A percentile compares a stretch with the other conserved stretches of the same genome.
Conservation (phyloP, 1,140 invertebrate species). For the Aphelinus certus region DNA sequence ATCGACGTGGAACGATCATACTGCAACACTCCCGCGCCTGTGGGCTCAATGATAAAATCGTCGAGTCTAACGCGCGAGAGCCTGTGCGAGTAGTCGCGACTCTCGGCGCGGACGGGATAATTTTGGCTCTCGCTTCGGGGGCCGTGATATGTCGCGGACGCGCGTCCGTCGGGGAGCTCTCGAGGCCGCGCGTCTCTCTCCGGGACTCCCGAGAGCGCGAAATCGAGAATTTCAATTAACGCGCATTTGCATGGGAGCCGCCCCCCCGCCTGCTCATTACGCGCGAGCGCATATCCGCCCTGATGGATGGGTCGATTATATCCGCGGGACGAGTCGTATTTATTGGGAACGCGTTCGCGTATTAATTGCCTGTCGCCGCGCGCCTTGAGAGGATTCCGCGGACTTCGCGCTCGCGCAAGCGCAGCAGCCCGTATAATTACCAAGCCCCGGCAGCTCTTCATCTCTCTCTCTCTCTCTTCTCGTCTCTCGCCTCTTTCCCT, state of each 20-base stretch:
- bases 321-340: background rate
- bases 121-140: background rate
- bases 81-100: no score
- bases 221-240: constrained; percentile 41
- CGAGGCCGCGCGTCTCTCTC: background rate
- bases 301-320: constrained; percentile 39
- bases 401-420: background rate
- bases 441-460: no score
- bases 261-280: constrained; percentile 36
- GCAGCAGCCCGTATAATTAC: no score
- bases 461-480: no score
- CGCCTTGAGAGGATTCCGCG: background rate
- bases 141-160: no score
- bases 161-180: no score
- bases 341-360: constrained; percentile 21
- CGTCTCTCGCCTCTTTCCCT: no score
- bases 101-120: background rate
- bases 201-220: constrained; percentile 29
- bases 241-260: constrained; percentile 18
- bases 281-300: no score
- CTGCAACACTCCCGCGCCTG: background rate
- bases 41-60: constrained; percentile 4
- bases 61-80: background rate
- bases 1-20: no score
- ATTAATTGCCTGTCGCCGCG: constrained; percentile 13